These are phyloP conservation scores for Rhipidura dahli DNA, from an alignment of 2,113 vertebrate genomes.

Conservation along the genomic window DNA sequence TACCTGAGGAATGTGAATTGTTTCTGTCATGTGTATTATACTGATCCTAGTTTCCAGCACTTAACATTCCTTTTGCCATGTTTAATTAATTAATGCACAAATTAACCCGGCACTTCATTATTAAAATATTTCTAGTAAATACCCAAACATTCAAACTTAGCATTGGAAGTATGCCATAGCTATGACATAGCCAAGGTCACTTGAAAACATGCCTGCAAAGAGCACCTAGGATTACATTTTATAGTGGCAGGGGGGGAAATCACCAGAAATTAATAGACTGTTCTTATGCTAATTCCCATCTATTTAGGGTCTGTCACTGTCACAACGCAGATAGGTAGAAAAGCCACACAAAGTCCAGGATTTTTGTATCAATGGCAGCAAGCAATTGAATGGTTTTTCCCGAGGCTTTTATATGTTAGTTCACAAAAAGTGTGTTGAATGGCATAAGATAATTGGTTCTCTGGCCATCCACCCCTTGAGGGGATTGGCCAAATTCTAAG, in stretches of 20 bases:
- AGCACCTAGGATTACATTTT: background rate
- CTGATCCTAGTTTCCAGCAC: background rate
- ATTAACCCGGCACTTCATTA: background rate
- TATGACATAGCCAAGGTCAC: background rate
- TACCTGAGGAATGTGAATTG: background rate
- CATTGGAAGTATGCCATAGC: background rate
- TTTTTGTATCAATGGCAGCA: no score
- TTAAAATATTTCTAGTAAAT: background rate
- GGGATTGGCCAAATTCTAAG: no score
- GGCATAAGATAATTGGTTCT: no score
- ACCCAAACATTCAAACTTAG: background rate
- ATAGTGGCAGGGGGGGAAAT: background rate
- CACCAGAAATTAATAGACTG: background rate
- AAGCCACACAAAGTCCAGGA: no score
- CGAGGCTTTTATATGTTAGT: no score
- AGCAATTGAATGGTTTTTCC: no score
- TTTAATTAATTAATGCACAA: background rate
- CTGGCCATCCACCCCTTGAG: no score
- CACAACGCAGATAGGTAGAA: no score
- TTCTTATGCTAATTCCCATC: fast-evolving
- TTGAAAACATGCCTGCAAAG: background rate
- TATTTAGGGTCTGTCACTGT: background rate
- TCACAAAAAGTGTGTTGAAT: no score
- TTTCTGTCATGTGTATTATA: background rate
- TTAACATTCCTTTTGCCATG: background rate